Evolutionary conservation across 1,140 invertebrate species (phyloP).

Genomic region (Solenopsis invicta): DNA sequence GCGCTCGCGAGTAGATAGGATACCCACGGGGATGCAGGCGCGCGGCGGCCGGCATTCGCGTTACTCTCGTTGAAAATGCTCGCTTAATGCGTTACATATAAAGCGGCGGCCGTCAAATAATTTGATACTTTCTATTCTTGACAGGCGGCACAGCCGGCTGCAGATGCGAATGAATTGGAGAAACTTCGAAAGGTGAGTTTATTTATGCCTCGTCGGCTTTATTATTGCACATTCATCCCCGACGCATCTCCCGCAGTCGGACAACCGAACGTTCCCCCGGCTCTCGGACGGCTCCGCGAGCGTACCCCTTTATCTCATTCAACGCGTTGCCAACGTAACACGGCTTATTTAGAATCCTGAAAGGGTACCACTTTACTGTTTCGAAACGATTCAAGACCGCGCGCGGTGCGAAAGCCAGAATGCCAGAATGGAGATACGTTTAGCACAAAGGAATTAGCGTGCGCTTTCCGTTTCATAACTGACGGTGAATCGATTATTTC

Average conservation of each 20-base stretch:
- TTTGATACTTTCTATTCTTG: slow-evolving; percentile 62
- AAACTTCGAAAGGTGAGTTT: slow-evolving; percentile 79
- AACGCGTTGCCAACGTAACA: background rate
- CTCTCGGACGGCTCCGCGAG: no score
- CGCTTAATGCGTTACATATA: slow-evolving; percentile 26
- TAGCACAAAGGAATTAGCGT: background rate
- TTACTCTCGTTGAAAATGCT: slow-evolving; percentile 25
- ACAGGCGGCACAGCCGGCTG: slow-evolving; percentile 54
- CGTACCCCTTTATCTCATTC: slow-evolving; percentile 10
- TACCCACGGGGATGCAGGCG: background rate
- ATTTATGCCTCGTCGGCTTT: slow-evolving; percentile 45
- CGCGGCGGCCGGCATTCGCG: background rate
- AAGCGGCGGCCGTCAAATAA: slow-evolving; percentile 37
- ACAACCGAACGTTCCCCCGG: background rate
- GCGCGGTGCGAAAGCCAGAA: background rate
- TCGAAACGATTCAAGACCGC: slow-evolving; percentile 21
- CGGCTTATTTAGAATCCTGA: slow-evolving; percentile 17
- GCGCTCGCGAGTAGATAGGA: background rate
- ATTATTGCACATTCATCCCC: slow-evolving; percentile 55
- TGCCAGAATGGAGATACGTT: background rate
- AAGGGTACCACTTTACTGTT: slow-evolving; percentile 3
- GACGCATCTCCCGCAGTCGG: slow-evolving; percentile 6
- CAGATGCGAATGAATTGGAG: slow-evolving; percentile 75
- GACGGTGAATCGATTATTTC: background rate
- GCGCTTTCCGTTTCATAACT: slow-evolving; percentile 2